Conservation (phyloP, 2,113 vertebrate genomes). For the Saccopteryx leptura region DNA sequence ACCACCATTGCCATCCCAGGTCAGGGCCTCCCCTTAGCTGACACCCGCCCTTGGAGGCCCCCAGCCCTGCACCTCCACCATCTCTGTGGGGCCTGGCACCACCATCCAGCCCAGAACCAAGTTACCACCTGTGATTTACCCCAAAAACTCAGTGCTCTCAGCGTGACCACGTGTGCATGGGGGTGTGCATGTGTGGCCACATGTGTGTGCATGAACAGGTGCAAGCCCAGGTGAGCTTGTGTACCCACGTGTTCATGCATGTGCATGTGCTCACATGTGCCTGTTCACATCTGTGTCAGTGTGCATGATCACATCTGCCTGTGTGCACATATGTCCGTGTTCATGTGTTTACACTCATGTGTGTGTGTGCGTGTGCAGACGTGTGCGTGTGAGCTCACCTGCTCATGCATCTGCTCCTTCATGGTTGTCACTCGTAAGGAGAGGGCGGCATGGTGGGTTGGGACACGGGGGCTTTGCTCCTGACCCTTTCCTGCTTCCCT, state of each 20-base stretch:
- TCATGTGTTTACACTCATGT: background rate
- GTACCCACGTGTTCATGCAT: background rate
- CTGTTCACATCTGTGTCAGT: background rate
- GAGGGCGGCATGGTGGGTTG: rapidly evolving
- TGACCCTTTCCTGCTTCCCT: background rate
- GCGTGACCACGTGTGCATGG: rapidly evolving
- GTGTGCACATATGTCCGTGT: rapidly evolving
- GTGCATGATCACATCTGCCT: too few species aligned
- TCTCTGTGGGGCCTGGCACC: background rate
- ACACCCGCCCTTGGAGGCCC: rapidly evolving
- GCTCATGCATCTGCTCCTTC: background rate
- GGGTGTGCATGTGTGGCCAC: rapidly evolving
- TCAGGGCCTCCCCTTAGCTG: too few species aligned
- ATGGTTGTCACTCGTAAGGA: rapidly evolving
- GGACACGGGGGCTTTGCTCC: background rate
- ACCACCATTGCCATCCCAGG: background rate
- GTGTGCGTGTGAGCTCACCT: background rate
- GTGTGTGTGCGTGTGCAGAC: too few species aligned
- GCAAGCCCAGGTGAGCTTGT: background rate
- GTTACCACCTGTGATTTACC: background rate
- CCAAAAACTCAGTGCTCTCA: background rate
- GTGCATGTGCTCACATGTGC: background rate
- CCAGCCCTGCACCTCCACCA: too few species aligned
- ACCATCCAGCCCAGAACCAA: background rate
- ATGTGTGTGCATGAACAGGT: rapidly evolving